Evolutionary conservation across 2,113 vertebrate genomes (phyloP).

Genomic region (Puffinus mauretanicus): DNA sequence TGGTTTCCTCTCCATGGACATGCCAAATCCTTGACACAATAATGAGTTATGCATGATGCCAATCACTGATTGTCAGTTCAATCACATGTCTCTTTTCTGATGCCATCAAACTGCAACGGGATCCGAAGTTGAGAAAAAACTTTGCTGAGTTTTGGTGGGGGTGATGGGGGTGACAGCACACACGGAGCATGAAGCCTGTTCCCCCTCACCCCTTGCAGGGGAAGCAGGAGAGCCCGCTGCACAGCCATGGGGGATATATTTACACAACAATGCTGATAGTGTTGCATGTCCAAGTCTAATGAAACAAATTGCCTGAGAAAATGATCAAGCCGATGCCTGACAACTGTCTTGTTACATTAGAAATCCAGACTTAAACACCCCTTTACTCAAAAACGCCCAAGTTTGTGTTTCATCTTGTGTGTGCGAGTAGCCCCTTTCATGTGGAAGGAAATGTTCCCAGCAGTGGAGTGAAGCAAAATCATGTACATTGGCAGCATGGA

Average conservation of each 20-base stretch:
- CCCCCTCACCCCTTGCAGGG: not conserved
- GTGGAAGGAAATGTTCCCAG: not conserved
- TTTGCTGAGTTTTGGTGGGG: not conserved
- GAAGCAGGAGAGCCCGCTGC: not conserved
- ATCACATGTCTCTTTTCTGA: constrained; percentile 3
- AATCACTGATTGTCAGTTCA: constrained; percentile 46
- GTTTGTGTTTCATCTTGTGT: not conserved
- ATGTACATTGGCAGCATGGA: accelerated
- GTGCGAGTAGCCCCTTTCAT: not conserved
- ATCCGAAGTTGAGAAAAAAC: not conserved
- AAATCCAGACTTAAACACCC: not conserved
- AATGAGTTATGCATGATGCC: constrained; percentile 40
- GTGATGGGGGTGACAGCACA: not conserved
- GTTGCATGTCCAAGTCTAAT: not conserved
- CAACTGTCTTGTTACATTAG: not conserved
- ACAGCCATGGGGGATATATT: not conserved
- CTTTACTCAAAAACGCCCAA: accelerated
- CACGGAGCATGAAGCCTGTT: not conserved
- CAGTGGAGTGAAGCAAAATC: not conserved
- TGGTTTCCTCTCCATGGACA: constrained; percentile 31
- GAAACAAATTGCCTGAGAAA: not conserved
- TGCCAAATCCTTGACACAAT: constrained; percentile 50
- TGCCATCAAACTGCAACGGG: constrained; percentile 2
- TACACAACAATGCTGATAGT: not conserved
- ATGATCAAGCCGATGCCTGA: not conserved